A percentile compares a stretch with the other conserved stretches of the same genome.
These are phyloP conservation scores for Patella pellucida DNA, from an alignment of 2,888 invertebrate species.

Conservation along the genomic window DNA sequence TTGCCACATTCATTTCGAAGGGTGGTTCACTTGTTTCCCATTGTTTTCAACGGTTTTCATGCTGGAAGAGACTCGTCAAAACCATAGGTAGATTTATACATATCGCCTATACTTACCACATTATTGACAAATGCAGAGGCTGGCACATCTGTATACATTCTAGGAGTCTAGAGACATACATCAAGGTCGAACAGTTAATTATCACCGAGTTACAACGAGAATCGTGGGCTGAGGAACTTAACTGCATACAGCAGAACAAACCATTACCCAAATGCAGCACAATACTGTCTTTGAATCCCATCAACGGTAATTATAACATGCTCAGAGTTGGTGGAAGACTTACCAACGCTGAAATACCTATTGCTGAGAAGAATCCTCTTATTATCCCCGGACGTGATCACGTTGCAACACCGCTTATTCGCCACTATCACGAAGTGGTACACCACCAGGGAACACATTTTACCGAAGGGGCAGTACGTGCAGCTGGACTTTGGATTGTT, in stretches of 20 bases:
- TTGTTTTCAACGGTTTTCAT: conserved; percentile 10
- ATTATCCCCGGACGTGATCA: conserved; percentile 7
- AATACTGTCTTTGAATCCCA: conserved; percentile 6
- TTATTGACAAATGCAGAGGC: too few relatives aligned
- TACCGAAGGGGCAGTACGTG: conserved; percentile 12
- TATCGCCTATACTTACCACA: background rate
- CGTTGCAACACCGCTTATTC: background rate
- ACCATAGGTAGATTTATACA: conserved; percentile 8
- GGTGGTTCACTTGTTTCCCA: too few relatives aligned
- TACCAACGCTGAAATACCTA: background rate
- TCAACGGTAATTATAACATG: conserved; percentile 11
- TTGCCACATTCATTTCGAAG: background rate
- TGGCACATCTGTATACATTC: background rate
- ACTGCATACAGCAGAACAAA: background rate
- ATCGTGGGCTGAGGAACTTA: background rate
- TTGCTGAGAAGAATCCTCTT: conserved; percentile 8
- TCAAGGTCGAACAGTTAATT: background rate
- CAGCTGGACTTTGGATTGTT: conserved; percentile 12
- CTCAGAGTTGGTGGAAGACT: conserved; percentile 10
- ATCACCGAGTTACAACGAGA: background rate
- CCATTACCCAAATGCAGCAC: conserved; percentile 9
- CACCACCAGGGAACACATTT: conserved; percentile 17
- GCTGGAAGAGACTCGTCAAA: conserved; percentile 1
- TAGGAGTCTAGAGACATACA: too few relatives aligned
- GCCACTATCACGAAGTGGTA: conserved; percentile 11